A percentile compares a stretch with the other conserved stretches of the same genome.
Evolutionary conservation across 2,888 invertebrate species (phyloP).

Genomic region (Melanostoma mellinum): DNA sequence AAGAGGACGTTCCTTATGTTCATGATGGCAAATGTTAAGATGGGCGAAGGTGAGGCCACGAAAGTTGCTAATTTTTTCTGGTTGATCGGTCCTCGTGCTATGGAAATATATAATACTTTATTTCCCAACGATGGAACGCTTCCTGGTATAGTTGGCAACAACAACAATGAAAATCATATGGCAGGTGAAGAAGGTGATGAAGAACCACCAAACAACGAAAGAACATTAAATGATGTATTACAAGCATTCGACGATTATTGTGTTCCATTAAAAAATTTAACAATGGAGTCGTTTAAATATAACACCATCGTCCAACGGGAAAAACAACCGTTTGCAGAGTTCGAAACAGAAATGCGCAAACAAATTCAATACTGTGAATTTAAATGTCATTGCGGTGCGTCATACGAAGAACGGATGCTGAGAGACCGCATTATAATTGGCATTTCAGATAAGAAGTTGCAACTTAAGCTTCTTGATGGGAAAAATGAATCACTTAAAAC

Average conservation of each 20-base stretch:
- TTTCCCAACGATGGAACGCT: too few species aligned
- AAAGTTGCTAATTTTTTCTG: constrained; percentile 13
- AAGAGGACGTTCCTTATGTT: constrained; percentile 24
- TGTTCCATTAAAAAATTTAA: too few species aligned
- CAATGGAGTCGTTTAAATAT: too few species aligned
- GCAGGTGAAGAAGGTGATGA: too few species aligned
- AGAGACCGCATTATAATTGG: constrained; percentile 62
- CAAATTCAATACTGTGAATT: too few species aligned
- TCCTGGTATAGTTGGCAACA: constrained; percentile 24
- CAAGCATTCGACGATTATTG: too few species aligned
- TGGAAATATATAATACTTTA: too few species aligned
- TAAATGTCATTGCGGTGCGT: constrained; percentile 48
- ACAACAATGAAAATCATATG: constrained; percentile 9
- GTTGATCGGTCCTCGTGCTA: too few species aligned
- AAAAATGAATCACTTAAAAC: constrained; percentile 51
- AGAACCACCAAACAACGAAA: too few species aligned
- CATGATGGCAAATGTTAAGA: constrained; percentile 29
- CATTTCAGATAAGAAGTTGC: constrained; percentile 48
- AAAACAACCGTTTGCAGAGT: neutral
- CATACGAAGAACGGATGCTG: constrained; percentile 68
- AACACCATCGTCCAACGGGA: too few species aligned
- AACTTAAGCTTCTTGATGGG: constrained; percentile 69
- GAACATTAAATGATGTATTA: too few species aligned
- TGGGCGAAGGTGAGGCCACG: constrained; percentile 3
- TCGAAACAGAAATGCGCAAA: constrained; percentile 18